phyloP scores from a whole-genome alignment of 2,113 vertebrate genomes.

The Campylorhamphus procurvoides region DNA sequence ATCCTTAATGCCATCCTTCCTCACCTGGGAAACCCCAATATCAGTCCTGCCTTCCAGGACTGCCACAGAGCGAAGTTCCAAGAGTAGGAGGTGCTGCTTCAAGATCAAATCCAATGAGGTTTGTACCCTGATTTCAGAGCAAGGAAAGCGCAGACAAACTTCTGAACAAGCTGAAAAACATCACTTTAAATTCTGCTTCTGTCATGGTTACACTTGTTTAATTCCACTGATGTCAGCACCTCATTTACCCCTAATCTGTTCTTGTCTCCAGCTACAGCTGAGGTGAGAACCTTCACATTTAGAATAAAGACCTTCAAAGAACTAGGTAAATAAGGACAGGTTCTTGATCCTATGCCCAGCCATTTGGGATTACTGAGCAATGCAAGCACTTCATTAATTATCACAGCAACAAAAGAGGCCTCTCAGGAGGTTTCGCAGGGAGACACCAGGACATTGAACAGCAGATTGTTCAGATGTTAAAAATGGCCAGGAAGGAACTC shows the following conservation, averaged over 20 bases:
- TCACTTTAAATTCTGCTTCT: not conserved
- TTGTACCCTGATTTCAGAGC: not conserved
- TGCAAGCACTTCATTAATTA: not conserved
- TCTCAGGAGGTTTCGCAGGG: not conserved
- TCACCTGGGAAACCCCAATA: not conserved
- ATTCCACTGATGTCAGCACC: not conserved
- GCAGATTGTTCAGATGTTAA: not conserved
- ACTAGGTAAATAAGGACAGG: not conserved
- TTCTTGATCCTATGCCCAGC: not conserved
- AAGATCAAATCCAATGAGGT: not conserved
- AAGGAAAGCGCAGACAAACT: not conserved
- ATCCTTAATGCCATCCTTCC: not conserved
- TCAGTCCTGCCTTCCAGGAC: not conserved
- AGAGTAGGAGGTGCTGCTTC: not conserved
- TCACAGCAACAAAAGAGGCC: not conserved
- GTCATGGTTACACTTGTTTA: not conserved
- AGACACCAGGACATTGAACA: not conserved
- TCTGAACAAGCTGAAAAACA: not conserved
- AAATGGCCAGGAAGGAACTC: not conserved
- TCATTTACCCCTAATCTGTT: not conserved
- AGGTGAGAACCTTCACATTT: conserved; percentile 20
- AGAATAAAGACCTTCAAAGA: conserved; percentile 14
- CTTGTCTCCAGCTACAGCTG: not conserved
- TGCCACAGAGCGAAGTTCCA: not conserved
- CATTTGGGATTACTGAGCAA: not conserved